Evolutionary conservation across 2,113 vertebrate species (phyloP), one percentile per base, ranked within the genome.

Genomic region (Eclectus roratus): DNA sequence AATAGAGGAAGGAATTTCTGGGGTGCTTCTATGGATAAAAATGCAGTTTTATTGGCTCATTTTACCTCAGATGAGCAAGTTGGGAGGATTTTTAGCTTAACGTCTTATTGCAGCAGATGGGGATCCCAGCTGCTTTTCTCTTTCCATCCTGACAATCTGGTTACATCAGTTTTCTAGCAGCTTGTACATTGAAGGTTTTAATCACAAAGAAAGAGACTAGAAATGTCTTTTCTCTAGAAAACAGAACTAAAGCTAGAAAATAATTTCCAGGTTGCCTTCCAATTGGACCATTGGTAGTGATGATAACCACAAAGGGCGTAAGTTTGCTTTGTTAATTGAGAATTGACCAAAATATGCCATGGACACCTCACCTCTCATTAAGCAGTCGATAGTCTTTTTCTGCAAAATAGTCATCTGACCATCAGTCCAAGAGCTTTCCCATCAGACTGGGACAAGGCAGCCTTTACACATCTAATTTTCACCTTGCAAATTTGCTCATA

Each of bases 61-160:
- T 96, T 95, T 95, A 93, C 85, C 89, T 94, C 82, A 70, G 63
- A 96, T 77, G 63, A 93, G 81, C 61, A 91, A 64, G 43, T 55
- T 85, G 58, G 11, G 50, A 94, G 91, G 93, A 90, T 94, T 96
- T 96, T 93, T 91, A 95, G 85, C 73, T 96, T 91, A 91, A 79
- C 85, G 88, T 76, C 91, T 95, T 96, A 91, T 44, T 93, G 84
- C 85, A 95, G 91, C 96, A 97, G 96, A 97, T 96, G 96, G 94
- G 46, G 68, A 96, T 91, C 94, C 95, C 96, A 97, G 96, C 93
- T 97, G 96, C 95, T 95, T 91, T 79, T 89, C 96, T 95, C 94
- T 85, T 91, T 94, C 94, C 35, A 77, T 96, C 71, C 81, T 80
- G 85, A 96, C 95, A 97, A 96, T 96, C 89, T 96, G 94, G 93